Evolutionary conservation across 2,888 invertebrate genomes (phyloP).

Genomic region (Orthonevra nobilis): DNA sequence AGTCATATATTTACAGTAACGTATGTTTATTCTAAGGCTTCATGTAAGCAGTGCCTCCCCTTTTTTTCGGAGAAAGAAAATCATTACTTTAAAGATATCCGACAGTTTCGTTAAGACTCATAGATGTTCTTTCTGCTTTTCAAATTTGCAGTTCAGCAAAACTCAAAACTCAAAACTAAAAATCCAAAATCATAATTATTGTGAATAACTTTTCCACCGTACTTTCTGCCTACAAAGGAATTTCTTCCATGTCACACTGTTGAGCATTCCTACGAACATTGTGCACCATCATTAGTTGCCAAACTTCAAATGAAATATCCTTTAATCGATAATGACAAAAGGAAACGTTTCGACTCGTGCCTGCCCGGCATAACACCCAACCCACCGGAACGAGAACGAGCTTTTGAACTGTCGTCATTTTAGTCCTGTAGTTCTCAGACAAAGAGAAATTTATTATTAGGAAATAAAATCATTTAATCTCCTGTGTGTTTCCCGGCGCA

Average conservation of each 20-base stretch:
- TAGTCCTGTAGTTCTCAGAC: constrained; percentile 39
- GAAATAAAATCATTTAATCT: constrained; percentile 68
- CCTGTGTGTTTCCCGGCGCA: constrained; percentile 23
- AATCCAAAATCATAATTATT: too few species aligned
- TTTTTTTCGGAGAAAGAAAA: too few species aligned
- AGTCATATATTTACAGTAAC: too few species aligned
- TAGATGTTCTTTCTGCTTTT: too few species aligned
- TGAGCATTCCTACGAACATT: background rate
- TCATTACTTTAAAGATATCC: too few species aligned
- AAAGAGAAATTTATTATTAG: constrained; percentile 65
- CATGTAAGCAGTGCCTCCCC: too few species aligned
- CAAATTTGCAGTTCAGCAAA: too few species aligned
- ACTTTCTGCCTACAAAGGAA: too few species aligned
- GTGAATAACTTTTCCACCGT: too few species aligned
- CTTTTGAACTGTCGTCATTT: constrained; percentile 55
- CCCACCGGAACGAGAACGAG: constrained; percentile 24
- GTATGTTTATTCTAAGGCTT: too few species aligned
- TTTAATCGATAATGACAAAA: constrained; percentile 50
- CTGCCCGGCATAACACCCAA: background rate
- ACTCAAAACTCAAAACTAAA: too few species aligned
- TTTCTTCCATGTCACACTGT: constrained; percentile 23
- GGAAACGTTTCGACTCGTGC: constrained; percentile 3
- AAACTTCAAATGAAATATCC: constrained; percentile 47
- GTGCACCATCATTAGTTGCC: constrained; percentile 14
- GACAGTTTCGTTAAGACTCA: too few species aligned